Percentiles rank a stretch among this genome's conserved stretches.
Conservation (phyloP, 2,797 vertebrate species). For the Pangasius krempfi region DNA sequence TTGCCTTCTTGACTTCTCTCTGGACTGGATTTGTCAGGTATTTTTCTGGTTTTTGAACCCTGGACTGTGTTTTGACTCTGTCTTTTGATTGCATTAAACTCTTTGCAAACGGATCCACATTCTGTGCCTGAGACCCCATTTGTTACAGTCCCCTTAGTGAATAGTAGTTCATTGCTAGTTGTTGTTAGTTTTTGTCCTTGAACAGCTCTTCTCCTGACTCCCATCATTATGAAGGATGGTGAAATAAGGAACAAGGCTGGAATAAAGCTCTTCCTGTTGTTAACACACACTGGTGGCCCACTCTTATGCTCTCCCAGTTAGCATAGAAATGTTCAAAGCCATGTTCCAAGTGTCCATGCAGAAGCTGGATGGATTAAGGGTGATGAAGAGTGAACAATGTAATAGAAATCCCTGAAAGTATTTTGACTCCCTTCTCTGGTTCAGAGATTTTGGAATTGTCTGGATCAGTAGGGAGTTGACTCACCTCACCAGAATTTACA, state of each 20-base stretch:
- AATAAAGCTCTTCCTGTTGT: neutral
- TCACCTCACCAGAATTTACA: neutral
- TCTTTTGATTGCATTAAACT: neutral
- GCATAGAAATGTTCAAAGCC: neutral
- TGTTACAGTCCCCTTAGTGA: neutral
- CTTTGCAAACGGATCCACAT: neutral
- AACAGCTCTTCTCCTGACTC: neutral
- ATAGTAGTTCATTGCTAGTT: no score
- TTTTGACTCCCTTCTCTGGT: neutral
- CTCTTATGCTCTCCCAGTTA: neutral
- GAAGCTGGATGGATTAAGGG: neutral
- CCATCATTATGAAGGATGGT: neutral
- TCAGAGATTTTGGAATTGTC: neutral
- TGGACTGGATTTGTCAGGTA: neutral
- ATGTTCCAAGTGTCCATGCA: neutral
- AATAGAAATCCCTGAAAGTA: neutral
- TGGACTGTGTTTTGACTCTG: neutral
- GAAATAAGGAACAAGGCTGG: neutral
- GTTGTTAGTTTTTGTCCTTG: no score
- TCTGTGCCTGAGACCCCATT: neutral
- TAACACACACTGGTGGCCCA: neutral
- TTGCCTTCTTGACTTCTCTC: neutral
- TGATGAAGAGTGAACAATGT: neutral
- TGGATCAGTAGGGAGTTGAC: neutral
- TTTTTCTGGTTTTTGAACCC: neutral